Evolutionary conservation across 2,888 invertebrate genomes (phyloP), one percentile per base, ranked within the genome.

Genomic region (Agriopis marginaria): DNA sequence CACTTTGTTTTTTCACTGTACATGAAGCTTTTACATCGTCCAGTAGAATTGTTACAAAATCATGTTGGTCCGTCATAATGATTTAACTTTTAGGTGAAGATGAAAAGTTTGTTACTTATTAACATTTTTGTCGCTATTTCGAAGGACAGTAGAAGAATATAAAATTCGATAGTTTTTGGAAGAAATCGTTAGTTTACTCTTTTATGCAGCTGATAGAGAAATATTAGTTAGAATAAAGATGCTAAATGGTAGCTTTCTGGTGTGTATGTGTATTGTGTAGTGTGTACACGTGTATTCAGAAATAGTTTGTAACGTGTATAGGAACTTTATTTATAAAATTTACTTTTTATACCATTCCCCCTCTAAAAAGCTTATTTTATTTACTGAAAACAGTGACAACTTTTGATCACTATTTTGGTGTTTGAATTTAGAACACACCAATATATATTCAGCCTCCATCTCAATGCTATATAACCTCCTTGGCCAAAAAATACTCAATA

Each of bases 1-100:
- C 70, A 65, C 68, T 40, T 50, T 42, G 32, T n/a, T 56, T 56
- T 63, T 12, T 12, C 55, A 55, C 23, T 51, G 63, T 68, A 47
- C 32, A 32, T 42, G 40, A 63, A 44, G 51, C 17, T 55, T 60
- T 53, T 60, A 47, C 17, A 47, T 55, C 42, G 44, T 68, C 14
- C 23, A 40, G 50, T 17, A 56, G 17, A 42, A 51, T 47, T 42
- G 47, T 51, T 45, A 51, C 55, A 23, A 9, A n/a, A 55, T 55
- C 42, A 59, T 61, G 40, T 58, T 44, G 58, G 45, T 61, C 55
- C 62, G 44, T 55, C 61, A 47, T 53, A 44, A 66, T 58, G 59
- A 59, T 63, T 61, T 50, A 6, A 32, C n/a, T 39, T 53, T 7
- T 47, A 47, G 47, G 47, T 12, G 0, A 14, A 1, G 17, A 8